Evolutionary conservation across 1,140 invertebrate species (phyloP).

Genomic region (Caenorhabditis remanei): DNA sequence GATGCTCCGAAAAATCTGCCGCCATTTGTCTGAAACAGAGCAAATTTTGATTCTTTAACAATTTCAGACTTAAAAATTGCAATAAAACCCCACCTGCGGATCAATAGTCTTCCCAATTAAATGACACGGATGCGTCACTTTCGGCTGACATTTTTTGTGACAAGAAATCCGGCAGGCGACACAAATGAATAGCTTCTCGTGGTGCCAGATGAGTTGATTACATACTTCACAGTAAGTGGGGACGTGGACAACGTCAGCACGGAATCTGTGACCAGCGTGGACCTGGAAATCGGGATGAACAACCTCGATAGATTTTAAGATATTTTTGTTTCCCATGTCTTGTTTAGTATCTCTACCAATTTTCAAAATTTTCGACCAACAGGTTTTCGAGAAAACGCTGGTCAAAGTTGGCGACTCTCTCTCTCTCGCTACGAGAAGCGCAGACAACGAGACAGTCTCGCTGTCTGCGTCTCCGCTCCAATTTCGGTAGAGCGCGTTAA

Average conservation of each 20-base stretch:
- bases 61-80: conserved; percentile 34
- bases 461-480: too few relatives aligned
- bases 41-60: conserved; percentile 73
- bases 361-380: too few relatives aligned
- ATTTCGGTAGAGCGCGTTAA: too few relatives aligned
- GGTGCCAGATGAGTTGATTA: conserved; percentile 92
- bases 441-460: too few relatives aligned
- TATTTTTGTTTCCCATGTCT: too few relatives aligned
- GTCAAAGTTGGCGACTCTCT: too few relatives aligned
- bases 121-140: conserved; percentile 81
- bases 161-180: conserved; percentile 91
- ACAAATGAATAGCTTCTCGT: conserved; percentile 89
- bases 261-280: conserved; percentile 86
- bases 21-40: conserved; percentile 74
- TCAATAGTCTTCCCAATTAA: conserved; percentile 73
- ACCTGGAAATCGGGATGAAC: conserved; percentile 66
- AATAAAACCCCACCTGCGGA: conserved; percentile 63
- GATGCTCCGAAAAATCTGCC: conserved; percentile 85
- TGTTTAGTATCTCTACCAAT: too few relatives aligned
- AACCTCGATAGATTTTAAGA: too few relatives aligned
- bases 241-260: conserved; percentile 91
- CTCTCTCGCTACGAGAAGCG: too few relatives aligned
- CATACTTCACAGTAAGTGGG: conserved; percentile 96
- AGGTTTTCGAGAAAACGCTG: too few relatives aligned
- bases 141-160: conserved; percentile 92